A percentile compares a stretch with the other conserved stretches of the same genome.
Evolutionary conservation across 2,797 vertebrate genomes (phyloP).

Genomic region (Trachurus trachurus): DNA sequence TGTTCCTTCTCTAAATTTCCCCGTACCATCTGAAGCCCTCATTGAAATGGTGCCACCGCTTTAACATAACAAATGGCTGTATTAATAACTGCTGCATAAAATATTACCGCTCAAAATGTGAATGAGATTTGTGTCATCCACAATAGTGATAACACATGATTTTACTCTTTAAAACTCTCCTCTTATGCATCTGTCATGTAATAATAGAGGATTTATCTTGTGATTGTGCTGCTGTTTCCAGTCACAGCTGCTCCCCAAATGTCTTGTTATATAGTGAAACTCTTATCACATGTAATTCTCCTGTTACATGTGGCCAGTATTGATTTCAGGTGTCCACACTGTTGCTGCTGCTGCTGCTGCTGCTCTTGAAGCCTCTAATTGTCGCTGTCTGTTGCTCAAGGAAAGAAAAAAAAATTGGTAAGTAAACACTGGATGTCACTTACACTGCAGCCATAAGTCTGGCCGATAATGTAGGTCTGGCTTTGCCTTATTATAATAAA

Average conservation of each 20-base stretch:
- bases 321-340: slow-evolving; percentile 68
- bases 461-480: slow-evolving; percentile 1
- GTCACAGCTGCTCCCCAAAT: slow-evolving; percentile 59
- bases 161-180: slow-evolving; percentile 11
- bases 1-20: slow-evolving; percentile 24
- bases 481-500: slow-evolving; percentile 14
- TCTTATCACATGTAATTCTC: slow-evolving; percentile 45
- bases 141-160: slow-evolving; percentile 56
- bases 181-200: background rate
- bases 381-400: slow-evolving; percentile 54
- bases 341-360: slow-evolving; percentile 59
- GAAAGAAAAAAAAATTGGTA: slow-evolving; percentile 6
- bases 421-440: slow-evolving; percentile 19
- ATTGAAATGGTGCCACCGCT: slow-evolving; percentile 9
- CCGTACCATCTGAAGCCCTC: slow-evolving; percentile 19
- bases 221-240: slow-evolving; percentile 4
- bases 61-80: slow-evolving; percentile 40
- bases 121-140: slow-evolving; percentile 87
- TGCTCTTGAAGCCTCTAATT: slow-evolving; percentile 69
- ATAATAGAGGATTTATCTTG: background rate
- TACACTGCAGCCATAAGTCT: slow-evolving; percentile 10
- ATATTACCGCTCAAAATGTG: slow-evolving; percentile 86
- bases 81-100: slow-evolving; percentile 68
- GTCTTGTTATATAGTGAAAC: slow-evolving; percentile 49
- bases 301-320: slow-evolving; percentile 54